Base-by-base conservation (phyloP, 2,797 vertebrate genomes). In the Rousettus madagascariensis region DNA sequence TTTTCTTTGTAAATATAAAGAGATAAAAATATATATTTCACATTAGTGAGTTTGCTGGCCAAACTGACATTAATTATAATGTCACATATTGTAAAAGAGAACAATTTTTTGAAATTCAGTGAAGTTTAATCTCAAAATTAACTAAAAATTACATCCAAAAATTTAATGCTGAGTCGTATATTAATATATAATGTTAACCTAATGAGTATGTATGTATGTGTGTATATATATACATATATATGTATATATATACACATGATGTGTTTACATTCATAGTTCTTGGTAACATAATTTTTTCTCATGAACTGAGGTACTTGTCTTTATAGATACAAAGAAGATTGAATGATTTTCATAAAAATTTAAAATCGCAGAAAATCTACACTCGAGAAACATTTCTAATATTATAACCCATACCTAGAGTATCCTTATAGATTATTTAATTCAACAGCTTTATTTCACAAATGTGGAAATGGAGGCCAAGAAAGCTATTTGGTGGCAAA, bases 21-120 rank as follows among this genome's bases (percentile, higher is more conserved):
- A 87, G 96, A 98, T 99, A 98, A 98, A 98, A 98, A 98, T 98
- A 97, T 97, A 94, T 95, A 97, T 94, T 97, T 97, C 98, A 98
- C 98, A 98, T 97, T 95, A 97, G 89, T 98, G 71, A 46, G 20
- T 92, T 88, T 90, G 93, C 98, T 98, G 98, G 97, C 98, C 96
- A 99, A 98, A 98, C 96, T 98, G 97, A 98, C 98, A 98, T 97
- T 98, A 98, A 94, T 98, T 97, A 80, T 98, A 98, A 98, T 98
- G 93, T 97, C 97, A 61, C 22, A 41, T 41, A 46, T 59, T 66
- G 0, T 59, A 91, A 15, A 92, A 72, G 36, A 79, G 90, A 75
- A n/a, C 22, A 6, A 41, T 85, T 85, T 94, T 96, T 91, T 49
- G 49, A 36, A 95, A 69, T 86, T 51, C 6, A 55, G 8, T 78